Base-by-base conservation (phyloP, 2,888 invertebrate species). In the Drosophila conformis region DNA sequence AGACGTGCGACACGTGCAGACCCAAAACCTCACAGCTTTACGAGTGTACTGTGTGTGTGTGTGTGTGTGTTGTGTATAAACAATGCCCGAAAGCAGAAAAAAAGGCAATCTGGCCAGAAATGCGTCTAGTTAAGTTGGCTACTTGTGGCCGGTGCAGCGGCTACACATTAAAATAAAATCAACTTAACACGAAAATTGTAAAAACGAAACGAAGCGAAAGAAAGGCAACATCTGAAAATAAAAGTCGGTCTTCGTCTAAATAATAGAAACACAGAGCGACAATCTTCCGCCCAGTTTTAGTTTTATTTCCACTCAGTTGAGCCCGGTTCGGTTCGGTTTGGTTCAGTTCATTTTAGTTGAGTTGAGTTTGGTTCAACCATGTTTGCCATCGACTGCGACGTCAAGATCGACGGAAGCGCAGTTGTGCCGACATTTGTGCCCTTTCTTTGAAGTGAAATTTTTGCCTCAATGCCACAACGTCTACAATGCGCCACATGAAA, bases 391-490 rank as follows among this genome's bases (percentile, higher is more conserved):
- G 31, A 40, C 25, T 25, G 42, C 18, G 25, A 11, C 31, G 27
- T 53, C 46, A 38, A 36, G 36, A 57, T 70, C 73, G 80, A 25
- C 46, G 54, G 69, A 73, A 73, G 69, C 66, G 60, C 61, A 33
- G 64, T 67, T 71, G 38, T 62, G 59, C 73, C 56, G 38, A 38
- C 27, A 25, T 84, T 81, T 74, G 62, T 79, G 82, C 75, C 70
- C 73, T 87, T 89, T 89, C 87, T 78, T 76, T 58, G 66, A 85
- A 85, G 85, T 89, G 85, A 85, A 85, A 85, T 78, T 85, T 80
- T 80, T 70, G 62, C 69, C 66, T 73, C 78, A 84, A 89, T 85
- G 85, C 77, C 82, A 75, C 82, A 70, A 73, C 69, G 70, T 76
- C 63, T 61, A 83, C 84, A 84, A 87, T 68, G 72, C 49, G 58